These are phyloP conservation scores for Takifugu rubripes DNA, from an alignment of 2,797 vertebrate species.

Conservation along the genomic window DNA sequence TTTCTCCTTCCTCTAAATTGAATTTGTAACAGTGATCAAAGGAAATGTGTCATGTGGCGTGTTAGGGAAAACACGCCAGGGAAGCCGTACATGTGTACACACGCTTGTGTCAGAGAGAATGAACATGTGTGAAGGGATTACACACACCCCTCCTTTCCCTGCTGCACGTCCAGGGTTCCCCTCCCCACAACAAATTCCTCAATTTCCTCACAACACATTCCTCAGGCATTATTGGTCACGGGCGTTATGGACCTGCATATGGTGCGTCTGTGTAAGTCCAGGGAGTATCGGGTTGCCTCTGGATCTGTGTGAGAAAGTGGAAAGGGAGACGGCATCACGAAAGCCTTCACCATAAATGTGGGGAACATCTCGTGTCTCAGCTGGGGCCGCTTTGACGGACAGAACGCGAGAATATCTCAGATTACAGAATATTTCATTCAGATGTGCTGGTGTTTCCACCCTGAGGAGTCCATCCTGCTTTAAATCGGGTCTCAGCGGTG, in stretches of 20 bases:
- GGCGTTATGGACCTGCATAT: conserved; percentile 56
- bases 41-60: background rate
- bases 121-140: conserved; percentile 27
- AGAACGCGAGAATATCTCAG: background rate
- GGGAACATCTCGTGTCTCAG: background rate
- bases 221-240: conserved; percentile 69
- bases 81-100: background rate
- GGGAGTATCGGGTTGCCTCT: conserved; percentile 48
- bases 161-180: conserved; percentile 43
- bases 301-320: conserved; percentile 19
- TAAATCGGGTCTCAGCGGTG: too few relatives aligned
- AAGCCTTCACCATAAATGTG: background rate
- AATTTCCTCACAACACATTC: conserved; percentile 72
- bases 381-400: conserved; percentile 13
- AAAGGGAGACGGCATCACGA: background rate
- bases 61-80: background rate
- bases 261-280: conserved; percentile 37
- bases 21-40: background rate
- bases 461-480: too few relatives aligned
- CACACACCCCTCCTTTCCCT: conserved; percentile 43
- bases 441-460: too few relatives aligned
- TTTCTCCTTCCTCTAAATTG: background rate
- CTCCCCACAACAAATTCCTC: conserved; percentile 70
- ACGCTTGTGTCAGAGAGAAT: too few relatives aligned
- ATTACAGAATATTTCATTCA: too few relatives aligned